phyloP scores from a whole-genome alignment of 2,113 vertebrate species.

The Hypocryptadius cinnamomeus region DNA sequence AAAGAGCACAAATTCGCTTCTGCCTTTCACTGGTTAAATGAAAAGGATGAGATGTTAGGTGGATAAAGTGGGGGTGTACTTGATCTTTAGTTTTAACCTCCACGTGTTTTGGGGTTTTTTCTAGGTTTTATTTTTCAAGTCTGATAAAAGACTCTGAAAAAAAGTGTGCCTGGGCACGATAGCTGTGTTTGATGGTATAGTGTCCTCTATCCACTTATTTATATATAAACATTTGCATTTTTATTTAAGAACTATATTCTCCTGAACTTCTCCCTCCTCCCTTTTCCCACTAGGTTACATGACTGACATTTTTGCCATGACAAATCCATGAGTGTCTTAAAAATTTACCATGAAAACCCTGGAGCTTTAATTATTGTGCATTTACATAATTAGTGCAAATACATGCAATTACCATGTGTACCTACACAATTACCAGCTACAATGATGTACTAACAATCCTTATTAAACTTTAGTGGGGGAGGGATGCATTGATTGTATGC shows the following conservation, averaged over 20 bases:
- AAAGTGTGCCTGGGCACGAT: neutral
- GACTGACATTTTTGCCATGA: conserved; percentile 49
- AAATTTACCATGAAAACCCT: conserved; percentile 66
- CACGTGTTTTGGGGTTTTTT: fast-evolving
- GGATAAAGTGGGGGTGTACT: neutral
- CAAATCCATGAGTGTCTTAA: conserved; percentile 62
- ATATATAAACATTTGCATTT: neutral
- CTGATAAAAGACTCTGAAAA: neutral
- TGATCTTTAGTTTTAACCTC: neutral
- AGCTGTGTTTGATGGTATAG: neutral
- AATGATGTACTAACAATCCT: conserved; percentile 66
- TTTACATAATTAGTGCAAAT: conserved; percentile 71
- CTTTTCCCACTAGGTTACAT: neutral
- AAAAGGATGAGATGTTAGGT: neutral
- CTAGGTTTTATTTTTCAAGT: neutral
- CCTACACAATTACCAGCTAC: conserved; percentile 68
- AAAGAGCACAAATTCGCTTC: neutral
- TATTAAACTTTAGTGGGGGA: conserved; percentile 50
- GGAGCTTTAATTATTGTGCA: conserved; percentile 64
- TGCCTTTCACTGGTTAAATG: neutral
- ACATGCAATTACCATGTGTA: conserved; percentile 68
- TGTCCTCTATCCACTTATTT: neutral
- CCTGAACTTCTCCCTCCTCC: neutral
- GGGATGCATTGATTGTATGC: neutral
- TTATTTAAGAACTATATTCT: neutral